Base-by-base conservation (phyloP, 2,113 vertebrate genomes). In the Gavia stellata region DNA sequence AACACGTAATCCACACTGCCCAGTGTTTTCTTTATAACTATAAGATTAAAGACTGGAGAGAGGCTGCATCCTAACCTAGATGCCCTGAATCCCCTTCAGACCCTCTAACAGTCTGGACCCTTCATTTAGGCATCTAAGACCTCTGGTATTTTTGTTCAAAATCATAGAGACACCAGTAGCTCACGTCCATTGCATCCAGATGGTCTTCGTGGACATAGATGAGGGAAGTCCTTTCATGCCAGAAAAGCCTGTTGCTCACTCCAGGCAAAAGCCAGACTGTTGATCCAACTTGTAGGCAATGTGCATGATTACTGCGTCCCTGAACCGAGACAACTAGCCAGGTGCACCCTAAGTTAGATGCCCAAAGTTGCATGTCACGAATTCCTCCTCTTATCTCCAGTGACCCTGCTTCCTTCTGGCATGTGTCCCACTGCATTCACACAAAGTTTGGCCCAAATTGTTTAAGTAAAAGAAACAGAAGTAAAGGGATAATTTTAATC, bases 381-480 rank as follows among this genome's bases (percentile, higher is more conserved):
- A 91, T 96, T 92, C 84, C 26, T 55, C 14, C 36, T 63, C 81
- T 81, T 91, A 72, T 89, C 84, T 85, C 42, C 15, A 17, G 38
- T 45, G 73, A 59, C 72, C 52, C 47, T 61, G 78, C 78, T 94
- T 96, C 91, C 94, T 75, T 75, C 81, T 95, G 93, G 91, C 81
- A 9, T 4, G 11, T 28, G 24, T 84, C 42, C 73, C 65, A 28
- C 28, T 71, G 38, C 73, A 75, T 94, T 96, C 73, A 50, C 68
- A 85, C 2, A 2, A 68, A 44, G 21, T 40, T 33, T 8, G 36
- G 47, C 56, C 81, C 2, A 5, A 83, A 82, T 15, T 70, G 63
- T 77, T 86, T 42, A 78, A 90, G 74, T 36, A 47, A 79, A 92
- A 94, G 63, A 86, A 97, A 83, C 1, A 4, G 77, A 97, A 97